These are phyloP conservation scores for Proctacanthus coquilletti DNA, from an alignment of 1,140 invertebrate species.

Conservation along the genomic window DNA sequence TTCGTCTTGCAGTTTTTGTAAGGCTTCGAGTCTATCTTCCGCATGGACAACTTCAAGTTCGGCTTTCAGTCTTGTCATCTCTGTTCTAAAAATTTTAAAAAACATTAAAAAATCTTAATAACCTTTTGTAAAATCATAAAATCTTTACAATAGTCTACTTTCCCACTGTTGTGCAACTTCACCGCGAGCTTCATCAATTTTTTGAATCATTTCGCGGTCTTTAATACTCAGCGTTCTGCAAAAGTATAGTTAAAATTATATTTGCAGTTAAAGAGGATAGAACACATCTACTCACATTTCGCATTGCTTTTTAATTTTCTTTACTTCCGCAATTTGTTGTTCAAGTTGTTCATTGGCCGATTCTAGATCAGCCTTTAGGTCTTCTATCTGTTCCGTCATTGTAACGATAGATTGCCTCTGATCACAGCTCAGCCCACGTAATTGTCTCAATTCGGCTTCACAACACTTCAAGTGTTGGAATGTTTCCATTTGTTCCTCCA, in stretches of 20 bases:
- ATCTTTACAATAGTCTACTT: conserved; percentile 34
- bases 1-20: conserved; percentile 34
- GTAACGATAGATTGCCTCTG: conserved; percentile 38
- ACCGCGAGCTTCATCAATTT: conserved; percentile 37
- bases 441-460: conserved; percentile 40
- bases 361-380: conserved; percentile 31
- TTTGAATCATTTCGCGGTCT: conserved; percentile 33
- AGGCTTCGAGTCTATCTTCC: conserved; percentile 39
- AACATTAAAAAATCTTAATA: not conserved
- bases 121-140: too few relatives aligned
- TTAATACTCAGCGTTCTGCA: conserved; percentile 35
- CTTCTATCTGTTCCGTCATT: conserved; percentile 38
- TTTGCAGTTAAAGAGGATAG: not conserved
- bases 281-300: conserved; percentile 18
- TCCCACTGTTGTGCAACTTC: conserved; percentile 39
- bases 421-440: conserved; percentile 39
- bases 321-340: conserved; percentile 36
- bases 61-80: conserved; percentile 37
- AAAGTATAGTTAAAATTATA: too few relatives aligned
- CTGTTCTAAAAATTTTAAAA: conserved; percentile 29
- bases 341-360: conserved; percentile 37
- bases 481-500: conserved; percentile 31
- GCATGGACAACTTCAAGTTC: conserved; percentile 41
- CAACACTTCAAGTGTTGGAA: conserved; percentile 36
- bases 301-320: conserved; percentile 29